phyloP scores from a whole-genome alignment of 2,797 vertebrate genomes.

The Clarias fuscus region DNA sequence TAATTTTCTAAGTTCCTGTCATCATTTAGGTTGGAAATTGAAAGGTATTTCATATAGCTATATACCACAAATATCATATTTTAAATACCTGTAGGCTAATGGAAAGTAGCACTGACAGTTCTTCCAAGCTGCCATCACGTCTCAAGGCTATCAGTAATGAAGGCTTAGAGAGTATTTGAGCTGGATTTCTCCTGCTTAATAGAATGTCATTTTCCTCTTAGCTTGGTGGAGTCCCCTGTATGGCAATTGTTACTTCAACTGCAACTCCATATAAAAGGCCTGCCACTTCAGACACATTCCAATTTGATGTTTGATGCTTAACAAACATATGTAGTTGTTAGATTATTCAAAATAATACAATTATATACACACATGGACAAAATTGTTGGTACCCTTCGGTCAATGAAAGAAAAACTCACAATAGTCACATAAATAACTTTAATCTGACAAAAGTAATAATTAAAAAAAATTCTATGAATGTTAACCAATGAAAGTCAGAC shows the following conservation, averaged over 20 bases:
- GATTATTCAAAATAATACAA: not conserved
- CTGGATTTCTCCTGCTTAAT: constrained; percentile 41
- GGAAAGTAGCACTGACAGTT: constrained; percentile 22
- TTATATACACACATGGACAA: too few relatives aligned
- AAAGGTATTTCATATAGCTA: not conserved
- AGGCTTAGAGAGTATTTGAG: constrained; percentile 31
- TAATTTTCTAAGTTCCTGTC: constrained; percentile 41
- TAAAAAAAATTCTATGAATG: too few relatives aligned
- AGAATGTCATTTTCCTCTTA: constrained; percentile 44
- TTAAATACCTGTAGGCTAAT: constrained; percentile 17
- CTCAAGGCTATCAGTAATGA: not conserved
- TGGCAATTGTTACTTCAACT: constrained; percentile 52
- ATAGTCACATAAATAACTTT: too few relatives aligned
- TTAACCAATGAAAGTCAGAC: too few relatives aligned
- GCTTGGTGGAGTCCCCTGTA: constrained; percentile 54
- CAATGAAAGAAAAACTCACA: too few relatives aligned
- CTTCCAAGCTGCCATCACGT: not conserved
- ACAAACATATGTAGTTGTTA: not conserved
- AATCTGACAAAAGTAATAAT: too few relatives aligned
- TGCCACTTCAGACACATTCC: not conserved
- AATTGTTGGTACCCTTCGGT: too few relatives aligned
- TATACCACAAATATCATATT: constrained; percentile 25
- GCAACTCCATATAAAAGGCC: constrained; percentile 40
- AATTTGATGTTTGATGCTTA: not conserved
- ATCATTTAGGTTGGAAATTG: constrained; percentile 3